Evolutionary conservation across 2,113 vertebrate species (phyloP).

Genomic region (Mionectes macconnelli): DNA sequence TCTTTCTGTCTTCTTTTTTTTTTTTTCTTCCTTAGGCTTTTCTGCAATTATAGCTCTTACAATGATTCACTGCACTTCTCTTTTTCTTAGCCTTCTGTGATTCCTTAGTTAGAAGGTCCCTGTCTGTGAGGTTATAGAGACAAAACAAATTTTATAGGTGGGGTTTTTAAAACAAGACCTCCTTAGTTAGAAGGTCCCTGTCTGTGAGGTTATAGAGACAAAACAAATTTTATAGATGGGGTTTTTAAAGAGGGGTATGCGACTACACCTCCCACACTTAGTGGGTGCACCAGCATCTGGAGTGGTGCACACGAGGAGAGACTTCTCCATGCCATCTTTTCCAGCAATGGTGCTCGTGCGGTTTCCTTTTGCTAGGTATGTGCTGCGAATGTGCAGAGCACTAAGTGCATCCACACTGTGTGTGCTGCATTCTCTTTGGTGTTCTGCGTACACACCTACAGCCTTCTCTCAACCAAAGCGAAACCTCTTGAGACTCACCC

Average conservation of each 20-base stretch:
- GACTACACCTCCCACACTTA: neutral
- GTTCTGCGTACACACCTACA: fast-evolving
- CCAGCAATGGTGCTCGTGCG: neutral
- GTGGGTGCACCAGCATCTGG: neutral
- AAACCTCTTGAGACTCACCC: neutral
- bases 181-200: neutral
- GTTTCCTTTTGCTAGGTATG: neutral
- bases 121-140: neutral
- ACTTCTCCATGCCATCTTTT: neutral
- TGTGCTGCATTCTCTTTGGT: fast-evolving
- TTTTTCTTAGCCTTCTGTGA: neutral
- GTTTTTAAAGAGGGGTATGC: neutral
- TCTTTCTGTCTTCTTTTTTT: neutral
- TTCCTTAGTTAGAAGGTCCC: neutral
- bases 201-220: neutral
- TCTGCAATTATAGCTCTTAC: neutral
- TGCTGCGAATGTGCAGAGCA: neutral
- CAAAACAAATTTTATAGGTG: neutral
- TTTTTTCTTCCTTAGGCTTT: neutral
- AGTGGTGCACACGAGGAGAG: neutral
- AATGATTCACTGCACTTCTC: neutral
- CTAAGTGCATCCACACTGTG: neutral
- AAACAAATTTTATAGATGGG: neutral
- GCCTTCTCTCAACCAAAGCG: neutral
- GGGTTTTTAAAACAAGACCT: no score